Conservation (phyloP, 1,140 invertebrate genomes). For the Hylyphantes graminicola region DNA sequence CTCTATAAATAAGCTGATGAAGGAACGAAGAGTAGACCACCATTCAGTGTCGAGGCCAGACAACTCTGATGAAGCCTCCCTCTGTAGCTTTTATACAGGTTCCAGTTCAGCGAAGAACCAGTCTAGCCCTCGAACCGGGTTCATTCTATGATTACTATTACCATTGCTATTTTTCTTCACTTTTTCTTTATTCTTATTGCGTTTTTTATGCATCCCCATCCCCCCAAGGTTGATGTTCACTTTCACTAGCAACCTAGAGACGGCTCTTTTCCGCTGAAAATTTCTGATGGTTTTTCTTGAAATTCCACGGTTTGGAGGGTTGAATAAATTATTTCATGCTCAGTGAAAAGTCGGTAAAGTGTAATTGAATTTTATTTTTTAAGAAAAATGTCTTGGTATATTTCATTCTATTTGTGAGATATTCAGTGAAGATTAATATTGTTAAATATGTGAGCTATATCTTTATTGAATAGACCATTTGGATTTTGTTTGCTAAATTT, state of each 20-base stretch:
- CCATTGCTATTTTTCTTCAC: background rate
- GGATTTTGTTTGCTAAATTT: too few relatives aligned
- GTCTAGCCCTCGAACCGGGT: slow-evolving; percentile 25
- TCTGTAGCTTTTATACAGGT: slow-evolving; percentile 36
- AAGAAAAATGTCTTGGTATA: too few relatives aligned
- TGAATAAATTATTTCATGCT: too few relatives aligned
- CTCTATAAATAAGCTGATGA: slow-evolving; percentile 1
- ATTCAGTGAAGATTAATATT: too few relatives aligned
- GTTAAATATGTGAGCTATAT: too few relatives aligned
- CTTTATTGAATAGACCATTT: too few relatives aligned
- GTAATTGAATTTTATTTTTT: too few relatives aligned
- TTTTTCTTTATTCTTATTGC: slow-evolving; percentile 26
- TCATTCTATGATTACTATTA: background rate
- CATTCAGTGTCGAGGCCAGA: slow-evolving; percentile 1
- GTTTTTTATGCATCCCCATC: background rate
- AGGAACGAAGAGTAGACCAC: background rate
- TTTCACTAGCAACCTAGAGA: background rate
- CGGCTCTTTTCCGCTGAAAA: background rate
- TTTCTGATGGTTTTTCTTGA: too few relatives aligned
- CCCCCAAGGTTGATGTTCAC: slow-evolving; percentile 35
- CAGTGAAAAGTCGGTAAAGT: too few relatives aligned
- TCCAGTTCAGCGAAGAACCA: slow-evolving; percentile 30
- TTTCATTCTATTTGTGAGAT: too few relatives aligned
- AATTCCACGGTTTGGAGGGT: too few relatives aligned
- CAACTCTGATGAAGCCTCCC: background rate